Evolutionary conservation across 2,797 vertebrate genomes (phyloP), one percentile per base, ranked within the genome.

Genomic region (Anguilla megastoma): DNA sequence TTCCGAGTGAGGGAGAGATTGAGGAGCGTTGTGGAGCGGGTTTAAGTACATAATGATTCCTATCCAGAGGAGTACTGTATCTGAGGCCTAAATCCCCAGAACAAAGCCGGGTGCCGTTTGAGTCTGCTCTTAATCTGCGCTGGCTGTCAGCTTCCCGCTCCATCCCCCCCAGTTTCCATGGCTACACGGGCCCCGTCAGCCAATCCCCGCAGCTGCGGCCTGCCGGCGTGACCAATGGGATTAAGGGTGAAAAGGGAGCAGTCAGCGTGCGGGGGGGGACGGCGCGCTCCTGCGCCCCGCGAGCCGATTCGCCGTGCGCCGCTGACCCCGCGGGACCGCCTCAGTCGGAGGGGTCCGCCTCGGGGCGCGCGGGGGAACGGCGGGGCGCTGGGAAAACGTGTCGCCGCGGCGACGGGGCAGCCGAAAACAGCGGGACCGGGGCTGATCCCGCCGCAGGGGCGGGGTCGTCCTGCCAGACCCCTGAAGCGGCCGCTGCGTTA

Each of bases 141-240:
- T 91, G 90, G 88, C 90, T 91, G 90, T 91, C 89, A 90, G 89
- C 91, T 92, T 91, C 88, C 89, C 87, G 88, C 91, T 90, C 90
- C 89, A 90, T 89, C 89, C 89, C 86, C 80, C 84, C 71, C 21
- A 27, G 92, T 93, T 93, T 90, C 92, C 92, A 92, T 91, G 90
- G 92, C 89, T 91, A 92, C 91, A 88, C 36, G 71, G 88, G 86
- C 86, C 74, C 82, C 85, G 71, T 41, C 85, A 76, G 91, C 90
- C 90, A 91, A 93, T 92, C 88, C 54, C 54, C 10, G 45, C 83
- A 69, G 69, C 90, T 76, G 87, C 36, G 87, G 74, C 33, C 41
- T 86, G 88, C 87, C 82, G 88, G 85, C 85, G 74, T 92, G 91
- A 89, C 92, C 90, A 92, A 92, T 90, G 63, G 90, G 92, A 93